Percentiles rank a stretch among this genome's conserved stretches.
These are phyloP conservation scores for Drosophila pseudoananassae DNA, from an alignment of 1,140 invertebrate genomes.

Conservation along the genomic window DNA sequence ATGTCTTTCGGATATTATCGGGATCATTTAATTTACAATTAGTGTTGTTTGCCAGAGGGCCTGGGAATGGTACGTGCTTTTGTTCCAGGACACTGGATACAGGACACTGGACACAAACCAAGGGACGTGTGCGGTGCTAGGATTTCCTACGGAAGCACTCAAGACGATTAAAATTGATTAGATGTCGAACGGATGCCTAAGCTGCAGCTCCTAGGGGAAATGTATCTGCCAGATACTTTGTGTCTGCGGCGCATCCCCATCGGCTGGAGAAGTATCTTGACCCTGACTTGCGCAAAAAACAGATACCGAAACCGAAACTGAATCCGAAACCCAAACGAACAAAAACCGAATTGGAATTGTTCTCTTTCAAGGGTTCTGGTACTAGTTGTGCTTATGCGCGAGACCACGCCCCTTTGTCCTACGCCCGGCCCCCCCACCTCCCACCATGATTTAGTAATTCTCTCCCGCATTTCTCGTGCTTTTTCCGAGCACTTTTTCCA, in stretches of 20 bases:
- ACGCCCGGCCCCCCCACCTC: constrained; percentile 11
- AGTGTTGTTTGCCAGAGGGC: constrained; percentile 53
- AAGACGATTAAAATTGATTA: constrained; percentile 60
- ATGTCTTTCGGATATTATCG: constrained; percentile 82
- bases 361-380: constrained; percentile 62
- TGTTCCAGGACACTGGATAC: not conserved
- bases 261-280: constrained; percentile 47
- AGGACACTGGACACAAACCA: not conserved
- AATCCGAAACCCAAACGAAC: constrained; percentile 43
- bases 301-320: constrained; percentile 24
- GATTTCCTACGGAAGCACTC: constrained; percentile 54
- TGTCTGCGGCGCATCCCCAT: not conserved
- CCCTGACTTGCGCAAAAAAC: constrained; percentile 78
- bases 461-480: constrained; percentile 11
- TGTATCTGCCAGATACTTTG: constrained; percentile 1
- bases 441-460: constrained; percentile 43
- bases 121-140: constrained; percentile 23
- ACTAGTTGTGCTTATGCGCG: constrained; percentile 14
- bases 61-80: constrained; percentile 18
- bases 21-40: constrained; percentile 83
- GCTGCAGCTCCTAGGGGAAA: constrained; percentile 9
- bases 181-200: constrained; percentile 12
- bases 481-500: constrained; percentile 28
- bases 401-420: constrained; percentile 38
- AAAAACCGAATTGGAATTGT: constrained; percentile 37